Evolutionary conservation across 1,140 invertebrate species (phyloP).

Genomic region (Macrocentrus cingulum): DNA sequence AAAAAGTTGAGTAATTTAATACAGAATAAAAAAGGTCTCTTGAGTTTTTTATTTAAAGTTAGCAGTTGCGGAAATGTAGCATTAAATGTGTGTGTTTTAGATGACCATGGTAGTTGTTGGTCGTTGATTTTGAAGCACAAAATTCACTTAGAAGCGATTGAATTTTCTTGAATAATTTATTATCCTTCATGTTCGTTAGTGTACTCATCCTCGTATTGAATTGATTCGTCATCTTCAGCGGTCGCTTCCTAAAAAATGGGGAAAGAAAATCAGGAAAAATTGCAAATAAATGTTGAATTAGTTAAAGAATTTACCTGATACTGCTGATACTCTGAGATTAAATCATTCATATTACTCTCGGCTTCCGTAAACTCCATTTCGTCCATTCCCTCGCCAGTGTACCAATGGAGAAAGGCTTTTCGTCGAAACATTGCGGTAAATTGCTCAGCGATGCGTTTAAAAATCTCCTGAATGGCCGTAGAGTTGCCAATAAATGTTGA

Average conservation of each 20-base stretch:
- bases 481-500: constrained; percentile 74
- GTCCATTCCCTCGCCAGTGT: constrained; percentile 84
- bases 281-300: background rate
- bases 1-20: too few relatives aligned
- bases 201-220: constrained; percentile 29
- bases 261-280: background rate
- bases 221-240: constrained; percentile 28
- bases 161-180: background rate
- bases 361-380: constrained; percentile 84
- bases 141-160: too few relatives aligned
- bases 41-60: too few relatives aligned
- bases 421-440: constrained; percentile 75
- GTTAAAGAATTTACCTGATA: constrained; percentile 67
- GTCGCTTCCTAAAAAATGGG: constrained; percentile 27
- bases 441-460: constrained; percentile 69
- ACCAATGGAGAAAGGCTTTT: constrained; percentile 79
- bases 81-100: too few relatives aligned
- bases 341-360: constrained; percentile 77
- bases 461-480: constrained; percentile 72
- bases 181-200: constrained; percentile 24
- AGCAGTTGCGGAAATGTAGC: too few relatives aligned
- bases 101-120: too few relatives aligned
- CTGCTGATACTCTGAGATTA: constrained; percentile 87
- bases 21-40: too few relatives aligned
- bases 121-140: too few relatives aligned